Evolutionary conservation across 2,797 vertebrate species (phyloP).

Genomic region (Catharus ustulatus): DNA sequence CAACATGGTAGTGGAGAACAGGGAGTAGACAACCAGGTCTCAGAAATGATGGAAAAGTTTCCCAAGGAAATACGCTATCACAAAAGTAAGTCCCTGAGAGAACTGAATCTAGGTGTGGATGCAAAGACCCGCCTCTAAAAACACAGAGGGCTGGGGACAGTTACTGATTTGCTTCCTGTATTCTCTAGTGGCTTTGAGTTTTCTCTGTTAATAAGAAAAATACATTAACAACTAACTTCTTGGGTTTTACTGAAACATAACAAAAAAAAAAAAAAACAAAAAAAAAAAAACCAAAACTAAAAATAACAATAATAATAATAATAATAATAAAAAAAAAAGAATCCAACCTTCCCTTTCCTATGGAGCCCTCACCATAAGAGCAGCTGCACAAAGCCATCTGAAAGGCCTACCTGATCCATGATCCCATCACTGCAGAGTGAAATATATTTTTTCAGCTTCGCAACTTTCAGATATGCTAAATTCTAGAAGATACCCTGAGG

Average conservation of each 20-base stretch:
- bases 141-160: neutral
- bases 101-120: neutral
- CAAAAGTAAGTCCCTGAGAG: no score
- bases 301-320: no score
- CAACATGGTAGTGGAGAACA: rapidly evolving
- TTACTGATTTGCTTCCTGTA: neutral
- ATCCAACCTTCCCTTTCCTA: neutral
- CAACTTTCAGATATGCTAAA: neutral
- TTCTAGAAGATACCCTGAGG: neutral
- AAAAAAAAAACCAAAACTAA: no score
- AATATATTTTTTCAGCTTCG: neutral
- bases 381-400: neutral
- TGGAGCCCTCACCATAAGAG: neutral
- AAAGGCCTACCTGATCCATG: neutral
- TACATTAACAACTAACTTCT: neutral
- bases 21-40: neutral
- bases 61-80: neutral
- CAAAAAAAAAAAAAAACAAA: no score
- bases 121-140: neutral
- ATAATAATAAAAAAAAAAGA: no score
- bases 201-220: neutral
- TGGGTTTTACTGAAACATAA: neutral
- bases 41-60: neutral
- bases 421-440: neutral
- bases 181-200: neutral